Base-by-base conservation (phyloP, 2,113 vertebrate genomes). In the Oceanites oceanicus region DNA sequence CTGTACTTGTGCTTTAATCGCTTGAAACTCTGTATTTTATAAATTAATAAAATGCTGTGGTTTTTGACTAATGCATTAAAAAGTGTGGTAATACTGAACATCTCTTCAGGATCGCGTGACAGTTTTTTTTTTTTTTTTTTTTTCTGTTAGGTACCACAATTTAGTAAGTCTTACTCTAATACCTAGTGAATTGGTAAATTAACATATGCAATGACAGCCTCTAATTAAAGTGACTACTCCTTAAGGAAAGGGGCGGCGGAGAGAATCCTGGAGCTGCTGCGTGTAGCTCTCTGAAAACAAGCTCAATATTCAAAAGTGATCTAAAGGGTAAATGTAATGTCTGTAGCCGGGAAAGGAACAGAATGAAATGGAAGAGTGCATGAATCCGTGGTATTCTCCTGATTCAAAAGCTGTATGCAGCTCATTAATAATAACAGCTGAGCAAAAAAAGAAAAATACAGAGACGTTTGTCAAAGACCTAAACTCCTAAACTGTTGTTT, bases 1-100 rank as follows among this genome's bases (percentile, higher is more conserved):
- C 21, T 38, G 49, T 56, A 23, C 2, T 0, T 44, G 6, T 2
- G 15, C 63, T 74, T 61, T 14, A 53, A 72, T 55, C 12, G 1
- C 80, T 29, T 2, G 5, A 30, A 45, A 27, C 27, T 58, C 66
- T 45, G 59, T 92, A 30, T 19, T 56, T 81, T 32, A 29, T 67
- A 58, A 83, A 67, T 71, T 15, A 75, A 83, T 67, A 55, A 95
- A 94, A 53, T 2, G 7, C 32, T 30, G 65, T 22, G 26, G 5
- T 13, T 27, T 30, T 65, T 87, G 66, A 27, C 13, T 44, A 59
- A 27, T 8, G 40, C 17, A 6, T 73, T 49, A 3, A 13, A 32
- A 55, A n/a, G 8, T 5, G 38, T 70, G 32, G 40, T 26, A 29
- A 70, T 18, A 15, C 56, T 0, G 7, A 75, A 34, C 26, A 13